Percentiles rank a stretch among this genome's conserved stretches.
phyloP scores from a whole-genome alignment of 2,888 invertebrate genomes.

The Agrotis clavis region DNA sequence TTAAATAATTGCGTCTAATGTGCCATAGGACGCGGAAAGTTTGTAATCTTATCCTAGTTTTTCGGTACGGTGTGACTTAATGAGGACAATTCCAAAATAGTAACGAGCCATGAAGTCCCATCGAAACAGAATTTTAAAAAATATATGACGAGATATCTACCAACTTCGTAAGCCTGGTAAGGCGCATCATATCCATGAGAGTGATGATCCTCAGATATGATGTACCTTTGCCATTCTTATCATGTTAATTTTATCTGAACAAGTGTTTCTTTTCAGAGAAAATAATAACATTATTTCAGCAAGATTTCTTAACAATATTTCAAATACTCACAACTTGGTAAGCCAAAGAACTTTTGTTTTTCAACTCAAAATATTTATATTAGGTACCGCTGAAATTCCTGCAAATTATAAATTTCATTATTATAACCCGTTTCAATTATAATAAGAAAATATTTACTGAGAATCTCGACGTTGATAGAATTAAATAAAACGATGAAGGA shows the following conservation, averaged over 20 bases:
- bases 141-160: too few species aligned
- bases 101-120: too few species aligned
- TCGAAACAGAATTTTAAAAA: too few species aligned
- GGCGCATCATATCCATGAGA: too few species aligned
- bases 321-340: slow-evolving; percentile 11
- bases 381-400: slow-evolving; percentile 30
- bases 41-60: not conserved
- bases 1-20: not conserved
- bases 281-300: not conserved
- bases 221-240: too few species aligned
- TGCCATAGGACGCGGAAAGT: too few species aligned
- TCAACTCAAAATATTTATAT: slow-evolving; percentile 47
- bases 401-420: slow-evolving; percentile 40
- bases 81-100: too few species aligned
- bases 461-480: slow-evolving; percentile 30
- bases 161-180: too few species aligned
- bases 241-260: too few species aligned
- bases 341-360: slow-evolving; percentile 48
- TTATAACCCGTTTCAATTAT: slow-evolving; percentile 50
- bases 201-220: too few species aligned
- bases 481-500: slow-evolving; percentile 21
- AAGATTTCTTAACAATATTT: slow-evolving; percentile 5
- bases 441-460: slow-evolving; percentile 52
- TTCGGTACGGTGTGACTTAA: not conserved
- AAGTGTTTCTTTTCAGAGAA: not conserved